Evolutionary conservation across 2,113 vertebrate species (phyloP), one percentile per base, ranked within the genome.

Genomic region (Psophia crepitans): DNA sequence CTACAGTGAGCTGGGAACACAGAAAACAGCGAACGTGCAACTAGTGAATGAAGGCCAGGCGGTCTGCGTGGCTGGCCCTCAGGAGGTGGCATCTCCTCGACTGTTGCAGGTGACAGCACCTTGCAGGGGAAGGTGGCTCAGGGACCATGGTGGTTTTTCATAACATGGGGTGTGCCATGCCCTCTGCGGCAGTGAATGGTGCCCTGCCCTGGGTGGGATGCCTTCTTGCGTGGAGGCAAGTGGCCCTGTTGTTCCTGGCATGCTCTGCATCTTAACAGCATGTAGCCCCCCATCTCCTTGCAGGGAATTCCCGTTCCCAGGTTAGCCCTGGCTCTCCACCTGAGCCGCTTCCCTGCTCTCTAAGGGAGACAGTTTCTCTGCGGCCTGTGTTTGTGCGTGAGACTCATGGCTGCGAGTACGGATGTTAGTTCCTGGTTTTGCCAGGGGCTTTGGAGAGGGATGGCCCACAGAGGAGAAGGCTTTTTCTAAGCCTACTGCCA

Each of bases 321-420:
- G 19, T 44, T 15, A 37, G 56, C 22, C 17, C 27, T 1, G 0
- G 54, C 66, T 64, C 32, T 44, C 51, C 0, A 0, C 3, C 3
- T 12, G 49, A 83, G 53, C 63, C 2, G 0, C 33, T 82, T 22
- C 9, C 21, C 46, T 54, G 33, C 22, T 83, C 49, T 39, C 64
- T 32, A 33, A 63, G n/a, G 66, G 39, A 26, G 33, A 33, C 56
- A 39, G 22, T 43, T 46, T 7, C 46, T 35, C 33, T 37, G 33
- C n/a, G 37, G 5, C 66, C 18, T 22, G 2, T 57, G 66, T 43
- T 39, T 60, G 33, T 35, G 57, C 18, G 0, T 32, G 51, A 64
- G 21, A 13, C 14, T 43, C 5, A 0, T 58, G 71, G 37, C 65
- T 75, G 71, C 4, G 10, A 24, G 23, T 16, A 11, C 46, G 20